Evolutionary conservation across 2,797 vertebrate genomes (phyloP), one percentile per base, ranked within the genome.

Genomic region (Lagothrix lagotricha): DNA sequence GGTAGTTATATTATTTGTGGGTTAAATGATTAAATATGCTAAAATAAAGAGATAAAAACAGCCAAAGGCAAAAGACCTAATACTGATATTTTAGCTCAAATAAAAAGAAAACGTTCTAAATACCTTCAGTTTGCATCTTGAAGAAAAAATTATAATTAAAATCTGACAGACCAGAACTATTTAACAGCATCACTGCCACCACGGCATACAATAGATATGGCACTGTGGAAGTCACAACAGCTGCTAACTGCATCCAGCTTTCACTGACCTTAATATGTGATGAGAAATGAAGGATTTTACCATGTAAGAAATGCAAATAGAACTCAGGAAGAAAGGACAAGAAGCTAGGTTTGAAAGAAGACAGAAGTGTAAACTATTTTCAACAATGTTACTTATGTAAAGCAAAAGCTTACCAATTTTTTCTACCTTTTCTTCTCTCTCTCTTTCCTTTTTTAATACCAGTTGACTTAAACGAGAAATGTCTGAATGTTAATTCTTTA

Each of bases 401-500:
- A 97, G 41, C 57, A n/a, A 92, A 97, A 84, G 26, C 39, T 96
- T 90, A 93, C 82, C 30, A 3, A 48, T 73, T 85, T 61, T 96
- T 96, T 90, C 85, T 97, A 64, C 64, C 30, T 87, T n/a, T 22
- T 64, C 67, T 26, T 36, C 67, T 87, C 88, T n/a, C 67, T 87
- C 89, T 44, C 33, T 67, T 14, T 64, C 82, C 81, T 93, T 92
- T 98, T 93, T 84, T 52, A 96, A 94, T 76, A 92, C 86, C 0
- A 77, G 70, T 52, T 86, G 46, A 98, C 93, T 98, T 93, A 93
- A 98, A 97, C 39, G 95, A 97, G 96, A 96, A 86, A 97, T 24
- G 81, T 97, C 96, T 98, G 95, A 98, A 98, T 98, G 97, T 97
- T 98, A 99, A 99, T 96, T 98, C 96, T 99, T 97, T 96, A 98